Base-by-base conservation (phyloP, 2,797 vertebrate genomes). In the Melanotaenia boesemani region DNA sequence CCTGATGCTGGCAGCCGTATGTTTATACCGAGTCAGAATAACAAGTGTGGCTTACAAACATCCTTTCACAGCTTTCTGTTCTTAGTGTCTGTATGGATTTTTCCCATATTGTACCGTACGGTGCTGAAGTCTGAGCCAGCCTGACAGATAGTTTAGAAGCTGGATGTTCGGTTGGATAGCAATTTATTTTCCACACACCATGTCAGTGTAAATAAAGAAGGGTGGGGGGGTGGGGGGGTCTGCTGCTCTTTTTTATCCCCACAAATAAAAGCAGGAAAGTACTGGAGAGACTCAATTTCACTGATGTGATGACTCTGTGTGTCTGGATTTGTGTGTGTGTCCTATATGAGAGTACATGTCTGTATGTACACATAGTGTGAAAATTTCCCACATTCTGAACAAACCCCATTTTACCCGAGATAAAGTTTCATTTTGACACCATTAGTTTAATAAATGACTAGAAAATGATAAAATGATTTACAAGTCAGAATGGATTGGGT, bases 101-200 rank as follows among this genome's bases (percentile, higher is more conserved):
- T 59, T 39, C 55, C 48, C 32, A 26, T 24, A 52, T 26, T 39
- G 20, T 55, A 60, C 20, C 10, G 22, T 26, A 26, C 26, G 55
- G 37, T 28, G 61, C 61, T 63, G 9, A 22, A 46, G 44, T 39
- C 63, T 61, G 1, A 28, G 24, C 56, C 50, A 58, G 15, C 15
- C 67, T 55, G 52, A 63, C 66, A 59, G 61, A 32, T 13, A 3
- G 26, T 50, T 48, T 20, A 48, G 36, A 57, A 36, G 72, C 52
- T 69, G 56, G 55, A 37, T 82, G 64, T 54, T 70, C 41, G 36
- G 26, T 6, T 59, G 52, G 57, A 66, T 34, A 54, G 37, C 70
- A 74, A 77, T 67, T 63, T 74, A 74, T 64, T 78, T 77, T 74
- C 24, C 22, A 66, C 59, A 62, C 20, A 75, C 57, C 26, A n/a